A percentile compares a stretch with the other conserved stretches of the same genome.
Conservation (phyloP, 2,888 invertebrate genomes). For the Amiota minor region DNA sequence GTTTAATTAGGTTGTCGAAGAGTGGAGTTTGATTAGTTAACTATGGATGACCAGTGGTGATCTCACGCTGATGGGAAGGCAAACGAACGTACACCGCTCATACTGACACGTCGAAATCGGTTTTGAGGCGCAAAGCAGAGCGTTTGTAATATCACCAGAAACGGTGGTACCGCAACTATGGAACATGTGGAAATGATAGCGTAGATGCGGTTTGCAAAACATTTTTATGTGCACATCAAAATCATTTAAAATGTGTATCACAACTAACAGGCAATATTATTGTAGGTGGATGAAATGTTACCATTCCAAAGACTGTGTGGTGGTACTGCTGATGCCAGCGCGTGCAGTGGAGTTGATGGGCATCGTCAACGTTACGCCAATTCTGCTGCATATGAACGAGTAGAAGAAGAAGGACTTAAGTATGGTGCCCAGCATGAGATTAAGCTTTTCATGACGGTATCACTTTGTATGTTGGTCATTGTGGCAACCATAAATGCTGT, state of each 20-base stretch:
- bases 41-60: too few species aligned
- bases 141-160: conserved; percentile 62
- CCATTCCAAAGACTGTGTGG: conserved; percentile 40
- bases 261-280: conserved; percentile 56
- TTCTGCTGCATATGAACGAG: conserved; percentile 53
- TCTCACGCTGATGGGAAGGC: too few species aligned
- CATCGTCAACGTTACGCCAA: conserved; percentile 41
- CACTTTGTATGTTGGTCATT: conserved; percentile 89
- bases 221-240: background rate
- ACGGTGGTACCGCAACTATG: conserved; percentile 73
- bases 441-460: conserved; percentile 97
- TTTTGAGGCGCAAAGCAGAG: conserved; percentile 53
- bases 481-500: conserved; percentile 80
- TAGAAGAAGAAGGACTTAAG: conserved; percentile 91
- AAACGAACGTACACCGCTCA: too few species aligned
- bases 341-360: conserved; percentile 39
- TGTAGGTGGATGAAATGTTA: conserved; percentile 62
- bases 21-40: too few species aligned
- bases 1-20: too few species aligned
- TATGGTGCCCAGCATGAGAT: conserved; percentile 99
- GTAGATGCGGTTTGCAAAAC: conserved; percentile 75
- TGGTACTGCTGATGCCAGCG: conserved; percentile 38
- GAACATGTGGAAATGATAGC: conserved; percentile 74
- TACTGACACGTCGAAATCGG: too few species aligned
- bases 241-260: background rate